Evolutionary conservation across 2,888 invertebrate genomes (phyloP), one percentile per base, ranked within the genome.

Genomic region (Cosmorhoe ocellata): DNA sequence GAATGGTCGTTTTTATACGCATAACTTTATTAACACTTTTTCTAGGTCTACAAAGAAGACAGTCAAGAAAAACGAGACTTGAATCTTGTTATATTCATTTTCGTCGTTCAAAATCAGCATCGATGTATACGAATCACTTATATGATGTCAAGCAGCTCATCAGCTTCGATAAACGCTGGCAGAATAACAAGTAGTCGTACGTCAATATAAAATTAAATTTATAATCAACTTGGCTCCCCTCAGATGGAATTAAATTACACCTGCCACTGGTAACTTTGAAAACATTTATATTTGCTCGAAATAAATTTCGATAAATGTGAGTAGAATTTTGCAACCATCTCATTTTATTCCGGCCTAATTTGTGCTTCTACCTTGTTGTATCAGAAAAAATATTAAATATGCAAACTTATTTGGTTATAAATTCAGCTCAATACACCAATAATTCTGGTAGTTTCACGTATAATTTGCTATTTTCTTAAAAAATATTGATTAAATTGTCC

Each of bases 201-300:
- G 79, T 79, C 82, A 81, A 71, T 80, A 86, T 84, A 84, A 59
- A 87, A 86, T 87, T 86, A 81, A 87, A 85, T 87, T 86, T 83
- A 86, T 86, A 87, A 86, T 86, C 83, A 86, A 84, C 81, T 76
- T 74, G 64, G 69, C 80, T 75, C 74, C 74, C 72, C 79, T 77
- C 72, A 78, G 81, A 82, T 79, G 71, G 83, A 85, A 86, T 86
- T 81, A 81, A 87, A 87, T 87, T 84, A 83, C 79, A 84, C 82
- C 81, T 83, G 81, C 78, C 76, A 75, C 72, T 74, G 79, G 76
- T 71, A 74, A 77, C 79, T 80, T 79, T 64, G 75, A 79, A 83
- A 84, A 86, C 79, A 84, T 87, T 86, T 84, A 82, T 76, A 76
- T 81, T 82, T 75, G 59, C 75, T 77, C 74, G 71, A 27, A 42